Evolutionary conservation across 1,140 invertebrate species (phyloP).

Genomic region (Bombus affinis): DNA sequence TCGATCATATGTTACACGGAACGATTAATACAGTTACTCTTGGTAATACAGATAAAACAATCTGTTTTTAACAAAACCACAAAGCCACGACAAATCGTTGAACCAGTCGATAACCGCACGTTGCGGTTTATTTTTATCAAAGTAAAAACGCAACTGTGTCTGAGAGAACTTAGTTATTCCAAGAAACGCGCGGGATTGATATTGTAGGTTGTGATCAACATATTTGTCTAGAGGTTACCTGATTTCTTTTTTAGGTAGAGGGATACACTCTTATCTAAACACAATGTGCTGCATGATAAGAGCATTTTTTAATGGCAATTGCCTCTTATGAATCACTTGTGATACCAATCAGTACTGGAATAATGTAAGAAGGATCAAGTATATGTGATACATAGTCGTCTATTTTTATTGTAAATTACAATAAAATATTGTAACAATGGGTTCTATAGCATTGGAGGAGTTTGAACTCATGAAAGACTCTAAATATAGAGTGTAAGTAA

Average conservation of each 20-base stretch:
- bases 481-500: conserved; percentile 88
- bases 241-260: conserved; percentile 35
- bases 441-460: conserved; percentile 85
- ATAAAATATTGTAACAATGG: conserved; percentile 71
- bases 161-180: neutral
- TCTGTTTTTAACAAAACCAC: neutral
- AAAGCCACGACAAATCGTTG: neutral
- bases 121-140: conserved; percentile 3
- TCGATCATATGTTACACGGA: conserved; percentile 15
- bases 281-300: conserved; percentile 45
- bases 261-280: conserved; percentile 38
- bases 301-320: neutral
- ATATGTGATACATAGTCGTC: conserved; percentile 11
- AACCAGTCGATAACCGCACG: neutral
- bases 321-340: conserved; percentile 41
- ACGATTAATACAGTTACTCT: neutral
- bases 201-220: neutral
- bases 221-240: neutral
- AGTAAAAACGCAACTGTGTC: neutral
- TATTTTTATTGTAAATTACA: conserved; percentile 40
- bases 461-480: conserved; percentile 89
- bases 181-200: neutral
- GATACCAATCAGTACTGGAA: conserved; percentile 26
- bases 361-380: conserved; percentile 46
- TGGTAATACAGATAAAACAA: neutral